These are phyloP conservation scores for Xylophagus ater DNA, from an alignment of 2,888 invertebrate species.

Conservation along the genomic window DNA sequence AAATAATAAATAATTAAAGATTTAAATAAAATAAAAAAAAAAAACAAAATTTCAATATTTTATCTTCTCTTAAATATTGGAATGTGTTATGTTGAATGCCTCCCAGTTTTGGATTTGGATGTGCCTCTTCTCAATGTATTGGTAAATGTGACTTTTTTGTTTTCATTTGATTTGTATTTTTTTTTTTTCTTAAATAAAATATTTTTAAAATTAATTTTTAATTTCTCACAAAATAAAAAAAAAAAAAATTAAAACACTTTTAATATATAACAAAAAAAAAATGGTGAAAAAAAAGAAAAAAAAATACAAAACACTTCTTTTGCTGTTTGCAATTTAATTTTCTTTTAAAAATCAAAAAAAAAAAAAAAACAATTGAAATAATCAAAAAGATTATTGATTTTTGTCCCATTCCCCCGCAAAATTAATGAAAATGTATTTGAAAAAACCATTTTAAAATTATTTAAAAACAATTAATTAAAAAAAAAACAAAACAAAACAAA, in stretches of 20 bases:
- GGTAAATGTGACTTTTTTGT: conserved; percentile 40
- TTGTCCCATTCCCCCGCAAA: too few species aligned
- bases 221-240: not conserved
- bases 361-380: too few species aligned
- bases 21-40: conserved; percentile 18
- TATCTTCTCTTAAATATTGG: conserved; percentile 24
- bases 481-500: too few species aligned
- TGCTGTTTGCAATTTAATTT: conserved; percentile 3
- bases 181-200: conserved; percentile 30
- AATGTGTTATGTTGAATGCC: conserved; percentile 28
- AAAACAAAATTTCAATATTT: conserved; percentile 17
- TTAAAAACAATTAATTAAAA: too few species aligned
- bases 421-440: too few species aligned
- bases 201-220: not conserved
- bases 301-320: not conserved
- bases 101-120: conserved; percentile 26
- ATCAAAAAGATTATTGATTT: too few species aligned
- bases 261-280: not conserved
- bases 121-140: conserved; percentile 26
- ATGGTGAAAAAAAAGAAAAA: not conserved
- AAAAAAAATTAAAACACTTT: not conserved
- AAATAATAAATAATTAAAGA: conserved; percentile 17
- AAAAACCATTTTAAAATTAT: too few species aligned
- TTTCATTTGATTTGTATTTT: conserved; percentile 24
- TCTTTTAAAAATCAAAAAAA: too few species aligned